Conservation (phyloP, 2,888 invertebrate species). For the Idaea biselata region DNA sequence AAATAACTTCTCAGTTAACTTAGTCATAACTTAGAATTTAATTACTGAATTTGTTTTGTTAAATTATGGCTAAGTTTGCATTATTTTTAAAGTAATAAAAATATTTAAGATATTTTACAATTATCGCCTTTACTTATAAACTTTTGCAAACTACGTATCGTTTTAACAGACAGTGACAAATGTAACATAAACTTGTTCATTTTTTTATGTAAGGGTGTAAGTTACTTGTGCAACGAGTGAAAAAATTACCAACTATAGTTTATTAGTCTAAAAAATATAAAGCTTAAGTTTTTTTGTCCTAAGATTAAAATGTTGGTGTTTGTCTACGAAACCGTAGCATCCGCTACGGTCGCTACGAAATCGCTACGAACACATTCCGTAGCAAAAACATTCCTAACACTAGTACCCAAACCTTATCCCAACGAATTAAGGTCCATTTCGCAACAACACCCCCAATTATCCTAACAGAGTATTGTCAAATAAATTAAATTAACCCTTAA, state of each 20-base stretch:
- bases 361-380: constrained; percentile 6
- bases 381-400: neutral
- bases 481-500: constrained; percentile 64
- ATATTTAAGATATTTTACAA: too few species aligned
- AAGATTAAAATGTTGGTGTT: neutral
- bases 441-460: constrained; percentile 30
- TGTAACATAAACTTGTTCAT: too few species aligned
- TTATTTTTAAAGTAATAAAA: neutral
- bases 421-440: constrained; percentile 8
- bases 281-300: neutral
- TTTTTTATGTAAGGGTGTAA: too few species aligned
- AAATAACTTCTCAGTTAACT: neutral
- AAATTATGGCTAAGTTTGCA: neutral
- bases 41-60: neutral
- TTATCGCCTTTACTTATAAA: too few species aligned
- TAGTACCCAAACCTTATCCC: constrained; percentile 1
- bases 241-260: too few species aligned
- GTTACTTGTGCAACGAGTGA: too few species aligned
- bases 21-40: neutral
- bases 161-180: too few species aligned
- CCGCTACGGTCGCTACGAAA: constrained; percentile 9
- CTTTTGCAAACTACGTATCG: too few species aligned
- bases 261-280: neutral
- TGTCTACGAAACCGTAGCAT: neutral
- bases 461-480: constrained; percentile 42